Base-by-base conservation (phyloP, 1,140 invertebrate genomes). In the Drosophila subobscura region DNA sequence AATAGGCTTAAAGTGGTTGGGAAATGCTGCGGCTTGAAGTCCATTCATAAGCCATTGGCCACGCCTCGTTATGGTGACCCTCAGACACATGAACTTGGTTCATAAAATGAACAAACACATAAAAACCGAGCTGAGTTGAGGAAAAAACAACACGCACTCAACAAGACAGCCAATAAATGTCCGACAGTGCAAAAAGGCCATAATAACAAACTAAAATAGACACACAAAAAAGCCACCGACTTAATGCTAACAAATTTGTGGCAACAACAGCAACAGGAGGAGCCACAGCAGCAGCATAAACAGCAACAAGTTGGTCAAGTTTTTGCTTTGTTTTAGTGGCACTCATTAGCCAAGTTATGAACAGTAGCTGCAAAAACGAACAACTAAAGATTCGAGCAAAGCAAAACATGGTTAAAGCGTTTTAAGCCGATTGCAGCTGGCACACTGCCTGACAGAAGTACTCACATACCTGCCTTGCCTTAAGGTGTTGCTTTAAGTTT, bases 261-360 rank as follows among this genome's bases (percentile, higher is more conserved):
- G 60, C 74, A 61, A 37, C 53, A 41, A 44, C 33, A 42, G 14
- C 40, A 41, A 10, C 53, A 77, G 16, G 57, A 56, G 67, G 49
- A 61, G 55, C 41, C 41, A 68, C 60, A 68, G 44, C 33, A 20
- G 6, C 25, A 27, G 56, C 60, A 58, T 66, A 58, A 64, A 58
- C 52, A 55, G 44, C 40, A 57, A 68, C 42, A 63, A 66, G 52
- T 56, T 65, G 60, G 41, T 20, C 25, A 20, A 25, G 8, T 49
- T 72, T 63, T 60, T 49, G 47, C 54, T 73, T 60, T 79, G 67
- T 79, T 78, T 86, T 55, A 72, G 81, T 71, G 74, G 16, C 84
- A 72, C 63, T 76, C 83, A 88, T 86, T 86, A 86, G 78, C 83
- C 83, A 86, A 88, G 85, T 88, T 85, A 78, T 86, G 74, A 88